These are phyloP conservation scores for Halocynthia roretzi DNA, from an alignment of 23 tunicate species.

Conservation along the genomic window DNA sequence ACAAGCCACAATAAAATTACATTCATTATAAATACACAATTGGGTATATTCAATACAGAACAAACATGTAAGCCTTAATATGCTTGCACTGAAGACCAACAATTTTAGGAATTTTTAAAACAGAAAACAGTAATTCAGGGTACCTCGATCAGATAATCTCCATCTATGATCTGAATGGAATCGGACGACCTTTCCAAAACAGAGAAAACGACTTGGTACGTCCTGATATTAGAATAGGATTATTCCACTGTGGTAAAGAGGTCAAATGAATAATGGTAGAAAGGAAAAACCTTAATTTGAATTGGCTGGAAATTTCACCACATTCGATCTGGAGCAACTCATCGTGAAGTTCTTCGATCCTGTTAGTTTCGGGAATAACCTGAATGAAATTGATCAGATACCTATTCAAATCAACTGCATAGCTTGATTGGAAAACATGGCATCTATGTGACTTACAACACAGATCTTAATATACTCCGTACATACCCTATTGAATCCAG, in stretches of 20 bases:
- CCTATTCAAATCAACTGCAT: neutral
- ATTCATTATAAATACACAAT: no score
- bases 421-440: neutral
- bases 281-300: conserved; percentile 29
- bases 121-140: no score
- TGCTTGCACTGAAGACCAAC: no score
- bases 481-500: conserved; percentile 40
- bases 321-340: conserved; percentile 50
- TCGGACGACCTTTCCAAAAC: conserved; percentile 43
- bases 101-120: no score
- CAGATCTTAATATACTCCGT: neutral
- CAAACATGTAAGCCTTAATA: no score
- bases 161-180: conserved; percentile 21
- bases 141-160: conserved; percentile 27
- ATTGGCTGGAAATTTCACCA: conserved; percentile 26
- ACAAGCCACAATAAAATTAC: no score
- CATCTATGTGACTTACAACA: neutral
- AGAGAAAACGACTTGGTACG: conserved; percentile 42
- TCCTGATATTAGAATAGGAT: conserved; percentile 7
- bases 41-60: no score
- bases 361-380: conserved; percentile 38
- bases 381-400: neutral
- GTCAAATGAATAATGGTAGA: neutral
- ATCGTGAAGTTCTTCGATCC: conserved; percentile 52
- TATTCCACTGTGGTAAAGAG: neutral